phyloP scores from a whole-genome alignment of 1,140 invertebrate species.

The Zaprionus nigranus region DNA sequence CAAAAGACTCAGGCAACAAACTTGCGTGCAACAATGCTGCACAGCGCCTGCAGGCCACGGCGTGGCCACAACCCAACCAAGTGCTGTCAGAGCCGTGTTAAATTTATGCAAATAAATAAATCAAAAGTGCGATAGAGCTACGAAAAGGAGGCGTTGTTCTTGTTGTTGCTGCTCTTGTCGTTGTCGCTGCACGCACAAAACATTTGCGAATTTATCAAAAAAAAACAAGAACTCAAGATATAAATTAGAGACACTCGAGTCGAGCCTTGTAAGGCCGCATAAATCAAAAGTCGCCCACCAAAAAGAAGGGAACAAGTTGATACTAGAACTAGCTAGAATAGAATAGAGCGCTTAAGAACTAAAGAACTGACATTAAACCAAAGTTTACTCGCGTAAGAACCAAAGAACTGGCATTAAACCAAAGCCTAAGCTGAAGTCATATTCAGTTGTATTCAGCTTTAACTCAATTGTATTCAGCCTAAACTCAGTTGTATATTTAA shows the following conservation, averaged over 20 bases:
- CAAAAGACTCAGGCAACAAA: conserved; percentile 77
- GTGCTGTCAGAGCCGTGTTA: conserved; percentile 77
- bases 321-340: not conserved
- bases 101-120: conserved; percentile 83
- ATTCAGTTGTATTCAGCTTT: too few species aligned
- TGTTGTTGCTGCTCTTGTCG: conserved; percentile 28
- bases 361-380: not conserved
- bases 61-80: conserved; percentile 32
- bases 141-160: conserved; percentile 46
- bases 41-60: conserved; percentile 57
- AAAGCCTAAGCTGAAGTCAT: too few species aligned
- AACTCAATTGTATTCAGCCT: not conserved
- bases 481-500: not conserved
- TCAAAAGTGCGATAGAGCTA: conserved; percentile 58
- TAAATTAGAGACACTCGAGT: conserved; percentile 4
- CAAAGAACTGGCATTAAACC: too few species aligned
- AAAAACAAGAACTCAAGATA: not conserved
- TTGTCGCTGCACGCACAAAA: conserved; percentile 63
- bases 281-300: conserved; percentile 34
- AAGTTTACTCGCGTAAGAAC: too few species aligned
- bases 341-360: not conserved
- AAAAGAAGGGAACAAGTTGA: conserved; percentile 25
- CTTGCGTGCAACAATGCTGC: conserved; percentile 72
- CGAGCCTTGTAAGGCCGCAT: conserved; percentile 36
- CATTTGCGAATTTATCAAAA: conserved; percentile 14